Evolutionary conservation across 2,797 vertebrate genomes (phyloP), one percentile per base, ranked within the genome.

Genomic region (Cryptoprocta ferox): DNA sequence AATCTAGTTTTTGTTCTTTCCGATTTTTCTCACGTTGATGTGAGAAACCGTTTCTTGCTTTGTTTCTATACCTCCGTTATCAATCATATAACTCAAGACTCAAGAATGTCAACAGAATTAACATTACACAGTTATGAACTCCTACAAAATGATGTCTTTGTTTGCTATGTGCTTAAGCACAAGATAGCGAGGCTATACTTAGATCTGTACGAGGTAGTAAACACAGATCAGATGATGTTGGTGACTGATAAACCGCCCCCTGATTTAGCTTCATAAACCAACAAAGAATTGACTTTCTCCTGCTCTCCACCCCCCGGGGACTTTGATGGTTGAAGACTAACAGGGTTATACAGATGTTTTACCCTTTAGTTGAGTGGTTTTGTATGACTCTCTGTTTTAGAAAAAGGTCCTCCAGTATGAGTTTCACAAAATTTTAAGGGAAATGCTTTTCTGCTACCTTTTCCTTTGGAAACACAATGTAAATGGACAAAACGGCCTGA

Each of bases 391-490:
- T 85, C 35, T 89, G 24, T 21, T 91, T 92, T 68, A 73, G 50
- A 71, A 93, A 91, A 95, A 82, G 30, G 42, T 5, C 10, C 50
- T 63, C 24, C 37, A 65, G 18, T 42, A 48, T 26, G 32, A 94
- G 39, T 39, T 73, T 83, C 50, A 94, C 3, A 59, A 89, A 48
- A 83, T 79, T 90, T 89, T 80, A 85, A 95, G 94, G 63, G 75
- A 88, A 95, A 82, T 70, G 63, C 2, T 63, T 94, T 81, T 91
- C 78, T 91, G 42, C 63, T 94, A 28, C 61, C 56, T 86, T 48
- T 94, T 93, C 56, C 61, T 91, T 89, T 68, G 73, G 42, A 95
- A 97, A 97, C 30, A 90, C 21, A 87, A 4, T 84, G 66, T 71
- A 35, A 92, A 61, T 61, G 59, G 61, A 75, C 26, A 89, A 95